Base-by-base conservation (phyloP, 1,140 invertebrate species). In the Nomia melanderi region DNA sequence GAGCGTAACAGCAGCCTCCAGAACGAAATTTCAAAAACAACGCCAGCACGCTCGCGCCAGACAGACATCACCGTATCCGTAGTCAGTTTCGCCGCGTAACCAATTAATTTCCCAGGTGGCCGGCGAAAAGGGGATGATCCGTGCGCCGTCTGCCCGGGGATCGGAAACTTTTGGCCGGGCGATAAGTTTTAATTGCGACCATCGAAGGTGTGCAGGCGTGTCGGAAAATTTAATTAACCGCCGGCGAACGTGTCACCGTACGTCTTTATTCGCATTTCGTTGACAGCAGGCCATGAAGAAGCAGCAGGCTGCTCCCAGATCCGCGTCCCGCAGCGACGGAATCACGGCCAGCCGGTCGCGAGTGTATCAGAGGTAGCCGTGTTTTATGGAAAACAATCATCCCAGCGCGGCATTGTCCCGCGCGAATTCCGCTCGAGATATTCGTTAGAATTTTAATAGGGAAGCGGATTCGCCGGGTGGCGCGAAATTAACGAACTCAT, bases 171-270 rank as follows among this genome's bases (percentile, higher is more conserved):
- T 54, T 44, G n/a, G n/a, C 25, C 25, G 27, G 23, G 67, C 44
- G 62, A 63, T 71, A 70, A 77, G 57, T 71, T 77, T 77, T 77
- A 77, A 77, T 77, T 77, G 67, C 75, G 36, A 53, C 20, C 75
- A 57, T 77, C 33, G 63, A 77, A 77, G 36, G 66, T 44, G 59
- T 29, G 59, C 39, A 70, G 74, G 54, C 39, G 57, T 62, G 75
- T 63, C 57, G n/a, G 75, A 71, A 54, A 71, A 77, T 77, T 77
- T 77, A 70, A 77, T 77, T 77, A 77, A 77, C 75, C 62, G 65
- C n/a, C 65, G 57, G 1, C 31, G 11, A 62, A 71, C 47, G 44
- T 39, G 75, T 67, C 50, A 27, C 23, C 53, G 8, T 36, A 36
- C 33, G 33, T 56, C 56, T 59, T 76, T 65, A 39, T 64, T 33